Base-by-base conservation (phyloP, 2,113 vertebrate genomes). In the Excalfactoria chinensis region DNA sequence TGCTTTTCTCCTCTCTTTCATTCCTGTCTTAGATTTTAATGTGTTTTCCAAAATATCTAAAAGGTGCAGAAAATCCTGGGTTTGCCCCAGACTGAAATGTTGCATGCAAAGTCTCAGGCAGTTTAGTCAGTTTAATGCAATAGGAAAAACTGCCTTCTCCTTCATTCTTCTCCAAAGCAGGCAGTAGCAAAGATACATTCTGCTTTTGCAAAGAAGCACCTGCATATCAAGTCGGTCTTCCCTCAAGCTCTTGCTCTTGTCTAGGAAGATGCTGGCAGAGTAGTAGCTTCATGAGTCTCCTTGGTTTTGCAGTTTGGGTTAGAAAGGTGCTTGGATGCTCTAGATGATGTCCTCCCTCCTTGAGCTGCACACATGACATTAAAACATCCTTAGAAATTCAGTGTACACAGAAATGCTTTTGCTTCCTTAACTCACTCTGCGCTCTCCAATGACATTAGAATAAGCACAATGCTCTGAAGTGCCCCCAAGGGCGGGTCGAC, bases 1-100 rank as follows among this genome's bases (percentile, higher is more conserved):
- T 0, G 0, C 9, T 80, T 76, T 80, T 5, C 21, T 78, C 56
- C 32, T 53, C 44, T 60, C 19, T 75, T 25, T 1, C 8, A 11
- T 49, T 86, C 28, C 5, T 32, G 2, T 34, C 22, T 84, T 26
- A 53, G 28, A 37, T 79, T 83, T 9, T 73, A 89, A 64, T 56
- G 22, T 8, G 3, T 64, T 84, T 93, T 56, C 48, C 43, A 51
- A 64, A 89, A 55, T 32, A 43, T 55, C 59, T 55, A 71, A 23
- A 5, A 25, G 55, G 55, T n/a, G 18, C 59, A 43, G 56, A 71
- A 78, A 48, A 40, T 82, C n/a, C 32, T 91, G 34, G 48, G 12
- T 82, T 68, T 71, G 7, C 14, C 32, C 63, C 6, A 1, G 7
- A 51, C 25, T 34, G 8, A 60, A 75, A 41, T 51, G 15, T 3